phyloP scores from a whole-genome alignment of 2,797 vertebrate genomes.

The Todus mexicanus region DNA sequence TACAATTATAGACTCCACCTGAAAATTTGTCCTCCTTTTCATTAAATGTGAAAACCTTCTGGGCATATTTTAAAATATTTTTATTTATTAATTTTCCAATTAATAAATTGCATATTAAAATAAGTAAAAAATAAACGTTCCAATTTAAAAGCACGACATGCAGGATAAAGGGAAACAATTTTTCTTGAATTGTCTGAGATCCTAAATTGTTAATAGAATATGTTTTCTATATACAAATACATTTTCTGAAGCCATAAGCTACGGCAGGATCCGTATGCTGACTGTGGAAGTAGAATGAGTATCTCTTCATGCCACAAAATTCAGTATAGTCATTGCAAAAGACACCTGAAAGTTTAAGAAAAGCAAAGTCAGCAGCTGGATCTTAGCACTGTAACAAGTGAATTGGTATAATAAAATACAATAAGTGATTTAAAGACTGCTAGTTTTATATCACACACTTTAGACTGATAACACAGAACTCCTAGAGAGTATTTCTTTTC shows the following conservation, averaged over 20 bases:
- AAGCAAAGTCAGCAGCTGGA: not conserved
- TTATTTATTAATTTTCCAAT: not conserved
- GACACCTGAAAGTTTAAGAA: not conserved
- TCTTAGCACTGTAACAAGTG: not conserved
- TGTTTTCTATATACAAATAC: not conserved
- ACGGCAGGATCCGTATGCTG: not conserved
- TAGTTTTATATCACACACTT: not conserved
- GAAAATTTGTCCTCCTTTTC: not conserved
- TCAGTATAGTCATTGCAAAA: not conserved
- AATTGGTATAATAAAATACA: not conserved
- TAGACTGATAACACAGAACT: not conserved
- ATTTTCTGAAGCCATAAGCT: not conserved
- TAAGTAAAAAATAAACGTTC: not conserved
- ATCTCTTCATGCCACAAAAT: not conserved
- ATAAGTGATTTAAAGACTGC: not conserved
- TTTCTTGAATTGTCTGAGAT: not conserved
- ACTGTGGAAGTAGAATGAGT: not conserved
- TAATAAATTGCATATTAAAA: not conserved
- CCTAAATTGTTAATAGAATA: not conserved
- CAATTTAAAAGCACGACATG: not conserved
- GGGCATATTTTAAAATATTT: not conserved
- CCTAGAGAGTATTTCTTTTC: not conserved
- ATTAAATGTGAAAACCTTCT: not conserved
- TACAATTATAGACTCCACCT: not conserved
- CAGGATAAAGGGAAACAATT: not conserved